Evolutionary conservation across 2,888 invertebrate species (phyloP), one percentile per base, ranked within the genome.

Genomic region (Thymelicus acteon): DNA sequence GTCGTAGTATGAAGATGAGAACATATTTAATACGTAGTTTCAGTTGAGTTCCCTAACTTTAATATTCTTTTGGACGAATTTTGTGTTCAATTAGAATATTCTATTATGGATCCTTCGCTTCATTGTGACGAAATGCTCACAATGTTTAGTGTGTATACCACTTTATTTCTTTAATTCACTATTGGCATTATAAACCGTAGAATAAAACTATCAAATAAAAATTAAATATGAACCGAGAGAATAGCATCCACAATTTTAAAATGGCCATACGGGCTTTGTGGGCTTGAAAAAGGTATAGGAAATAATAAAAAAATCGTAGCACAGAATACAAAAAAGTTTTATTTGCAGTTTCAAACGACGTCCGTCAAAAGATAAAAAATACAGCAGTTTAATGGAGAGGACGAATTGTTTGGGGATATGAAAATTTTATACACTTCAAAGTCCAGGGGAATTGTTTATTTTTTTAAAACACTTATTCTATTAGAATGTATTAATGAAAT

Each of bases 291-390:
- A 58, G 15, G 47, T 31, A 58, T 66, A 48, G 37, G 48, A 58
- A 48, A 48, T 47, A 58, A 63, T 12, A 65, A 66, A 65, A 58
- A 48, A 48, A 54, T 19, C 40, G 47, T 40, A 57, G 19, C 57
- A 19, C 47, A 39, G 31, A 58, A 48, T 48, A 58, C 58, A 66
- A 66, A 66, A 66, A 66, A n/a, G 7, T 58, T 54, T 44, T 48
- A 58, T 58, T 66, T 47, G 57, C 10, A 37, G 54, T 58, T 58
- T 66, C 65, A 66, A 66, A 66, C 65, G 65, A 66, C 19, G 54
- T 64, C 40, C 48, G 39, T 10, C 24, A 58, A 65, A 66, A 58
- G 57, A n/a, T 64, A 64, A 64, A 66, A 65, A 58, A 58, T 52
- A 58, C 31, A 15, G 58, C 24, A 54, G 66, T 66, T 66, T 58